These are phyloP conservation scores for Zenarchopterus dispar DNA, from an alignment of 2,797 vertebrate species.

Conservation along the genomic window DNA sequence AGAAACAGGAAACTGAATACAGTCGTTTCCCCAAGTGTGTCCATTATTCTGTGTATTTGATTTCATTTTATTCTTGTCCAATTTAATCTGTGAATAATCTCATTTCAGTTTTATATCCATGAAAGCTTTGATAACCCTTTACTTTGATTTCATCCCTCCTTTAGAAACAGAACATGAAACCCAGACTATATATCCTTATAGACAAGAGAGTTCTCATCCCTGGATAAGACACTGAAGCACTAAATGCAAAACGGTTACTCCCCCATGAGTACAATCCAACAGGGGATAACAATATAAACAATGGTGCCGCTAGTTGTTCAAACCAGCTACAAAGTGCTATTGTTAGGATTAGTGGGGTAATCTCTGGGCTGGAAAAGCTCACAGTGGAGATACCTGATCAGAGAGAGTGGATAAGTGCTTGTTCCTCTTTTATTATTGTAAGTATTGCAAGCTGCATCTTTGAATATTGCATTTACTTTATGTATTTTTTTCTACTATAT, in stretches of 20 bases:
- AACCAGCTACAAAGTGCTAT: slow-evolving; percentile 72
- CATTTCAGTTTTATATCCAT: slow-evolving; percentile 37
- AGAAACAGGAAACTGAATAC: neutral
- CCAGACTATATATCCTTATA: slow-evolving; percentile 52
- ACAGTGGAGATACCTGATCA: slow-evolving; percentile 69
- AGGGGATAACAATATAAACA: slow-evolving; percentile 79
- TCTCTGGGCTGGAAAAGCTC: slow-evolving; percentile 70
- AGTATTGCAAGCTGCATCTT: slow-evolving; percentile 23
- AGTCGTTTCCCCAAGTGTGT: slow-evolving; percentile 12
- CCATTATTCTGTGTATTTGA: slow-evolving; percentile 30
- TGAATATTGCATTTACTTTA: slow-evolving; percentile 20
- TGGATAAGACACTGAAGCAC: slow-evolving; percentile 61
- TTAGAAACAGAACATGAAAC: slow-evolving; percentile 58
- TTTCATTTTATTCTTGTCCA: slow-evolving; percentile 41
- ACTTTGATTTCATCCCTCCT: slow-evolving; percentile 46
- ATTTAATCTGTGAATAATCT: slow-evolving; percentile 47
- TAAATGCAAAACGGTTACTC: slow-evolving; percentile 68
- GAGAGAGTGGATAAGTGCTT: slow-evolving; percentile 51
- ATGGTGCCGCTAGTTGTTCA: slow-evolving; percentile 73
- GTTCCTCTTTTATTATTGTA: slow-evolving; percentile 52
- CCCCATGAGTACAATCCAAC: slow-evolving; percentile 59
- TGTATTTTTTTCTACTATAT: neutral
- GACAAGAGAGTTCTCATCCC: slow-evolving; percentile 52
- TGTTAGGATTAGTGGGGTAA: slow-evolving; percentile 79
- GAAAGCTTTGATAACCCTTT: slow-evolving; percentile 38